These are phyloP conservation scores for Euphonia xanthogaster DNA, from an alignment of 2,797 vertebrate species.

Conservation along the genomic window DNA sequence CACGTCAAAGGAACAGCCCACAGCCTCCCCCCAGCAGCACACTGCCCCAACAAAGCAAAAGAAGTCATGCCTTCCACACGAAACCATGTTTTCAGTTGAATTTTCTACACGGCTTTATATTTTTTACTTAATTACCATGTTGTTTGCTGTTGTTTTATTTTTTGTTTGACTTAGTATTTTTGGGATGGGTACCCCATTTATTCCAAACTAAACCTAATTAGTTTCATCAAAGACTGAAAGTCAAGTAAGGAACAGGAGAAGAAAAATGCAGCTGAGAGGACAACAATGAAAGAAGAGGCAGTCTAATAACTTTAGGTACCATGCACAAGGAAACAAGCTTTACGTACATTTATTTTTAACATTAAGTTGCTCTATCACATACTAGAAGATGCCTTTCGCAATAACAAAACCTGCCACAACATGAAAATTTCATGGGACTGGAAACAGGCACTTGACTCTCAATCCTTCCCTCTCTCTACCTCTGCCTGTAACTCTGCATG, in stretches of 20 bases:
- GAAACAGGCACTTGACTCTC: background rate
- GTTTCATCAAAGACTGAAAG: background rate
- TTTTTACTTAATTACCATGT: background rate
- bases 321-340: background rate
- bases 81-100: background rate
- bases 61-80: background rate
- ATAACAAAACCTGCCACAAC: background rate
- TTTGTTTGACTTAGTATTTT: background rate
- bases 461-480: background rate
- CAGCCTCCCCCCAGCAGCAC: background rate
- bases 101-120: background rate
- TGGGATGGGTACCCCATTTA: background rate
- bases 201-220: background rate
- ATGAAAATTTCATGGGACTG: background rate
- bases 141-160: background rate
- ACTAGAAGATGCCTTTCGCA: background rate
- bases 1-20: background rate
- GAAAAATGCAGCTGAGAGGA: background rate
- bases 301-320: background rate
- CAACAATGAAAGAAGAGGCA: background rate
- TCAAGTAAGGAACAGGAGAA: background rate
- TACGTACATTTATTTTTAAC: conserved; percentile 15
- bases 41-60: rapidly evolving
- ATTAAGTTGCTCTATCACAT: background rate
- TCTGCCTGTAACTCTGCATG: background rate